Evolutionary conservation across 2,113 vertebrate species (phyloP).

Genomic region (Phyllostomus hastatus): DNA sequence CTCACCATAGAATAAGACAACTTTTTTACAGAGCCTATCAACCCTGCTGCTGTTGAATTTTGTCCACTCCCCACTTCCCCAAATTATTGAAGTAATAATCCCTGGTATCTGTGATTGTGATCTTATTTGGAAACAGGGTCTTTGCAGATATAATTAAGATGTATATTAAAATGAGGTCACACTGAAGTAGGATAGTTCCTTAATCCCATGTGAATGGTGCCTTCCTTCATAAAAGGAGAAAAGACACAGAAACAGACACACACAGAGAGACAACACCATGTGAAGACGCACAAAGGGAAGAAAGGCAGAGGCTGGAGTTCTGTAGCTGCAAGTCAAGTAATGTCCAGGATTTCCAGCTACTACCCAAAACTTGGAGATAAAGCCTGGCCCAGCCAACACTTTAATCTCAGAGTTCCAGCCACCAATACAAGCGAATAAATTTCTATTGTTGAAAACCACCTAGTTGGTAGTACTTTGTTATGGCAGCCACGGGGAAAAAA

Average conservation of each 20-base stretch:
- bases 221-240: neutral
- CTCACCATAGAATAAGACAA: neutral
- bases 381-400: accelerated
- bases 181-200: neutral
- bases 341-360: neutral
- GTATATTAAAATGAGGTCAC: neutral
- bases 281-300: neutral
- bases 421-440: neutral
- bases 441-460: neutral
- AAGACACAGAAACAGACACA: neutral
- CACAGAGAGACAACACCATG: accelerated
- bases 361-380: neutral
- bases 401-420: neutral
- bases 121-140: neutral
- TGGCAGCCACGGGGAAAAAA: neutral
- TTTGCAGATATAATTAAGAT: neutral
- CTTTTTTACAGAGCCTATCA: neutral
- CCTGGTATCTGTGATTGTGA: neutral
- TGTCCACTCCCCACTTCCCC: neutral
- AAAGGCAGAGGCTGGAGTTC: too few species aligned
- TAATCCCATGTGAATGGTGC: neutral
- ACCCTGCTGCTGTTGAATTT: neutral
- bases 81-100: neutral
- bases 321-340: neutral
- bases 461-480: neutral